Conservation (phyloP, 2,113 vertebrate genomes). For the Proteles cristata region DNA sequence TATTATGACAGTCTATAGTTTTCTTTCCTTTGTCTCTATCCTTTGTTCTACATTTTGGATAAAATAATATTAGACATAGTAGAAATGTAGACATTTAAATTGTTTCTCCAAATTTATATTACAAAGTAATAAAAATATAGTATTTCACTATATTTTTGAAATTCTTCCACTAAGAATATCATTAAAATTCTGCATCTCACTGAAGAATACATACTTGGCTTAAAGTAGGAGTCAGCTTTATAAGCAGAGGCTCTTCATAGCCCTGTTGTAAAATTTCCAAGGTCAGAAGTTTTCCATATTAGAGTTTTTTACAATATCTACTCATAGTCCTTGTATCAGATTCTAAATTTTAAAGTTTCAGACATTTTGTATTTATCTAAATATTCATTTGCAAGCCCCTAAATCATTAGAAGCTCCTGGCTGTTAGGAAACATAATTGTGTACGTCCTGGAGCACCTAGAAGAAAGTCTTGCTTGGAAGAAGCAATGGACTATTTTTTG, state of each 20-base stretch:
- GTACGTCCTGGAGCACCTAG: background rate
- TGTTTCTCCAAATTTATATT: background rate
- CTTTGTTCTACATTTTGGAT: background rate
- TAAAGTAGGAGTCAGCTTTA: background rate
- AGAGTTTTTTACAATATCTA: background rate
- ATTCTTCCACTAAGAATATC: background rate
- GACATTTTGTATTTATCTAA: background rate
- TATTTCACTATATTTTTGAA: background rate
- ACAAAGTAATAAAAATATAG: no score
- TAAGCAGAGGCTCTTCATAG: background rate
- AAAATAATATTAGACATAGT: background rate
- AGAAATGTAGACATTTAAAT: background rate
- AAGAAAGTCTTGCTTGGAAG: background rate
- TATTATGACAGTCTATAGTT: background rate
- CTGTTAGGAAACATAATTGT: background rate
- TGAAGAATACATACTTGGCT: background rate
- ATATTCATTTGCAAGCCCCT: background rate
- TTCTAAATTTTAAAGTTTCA: background rate
- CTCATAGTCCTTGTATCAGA: background rate
- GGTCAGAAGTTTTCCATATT: background rate
- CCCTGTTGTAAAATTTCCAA: background rate
- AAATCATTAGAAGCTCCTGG: background rate
- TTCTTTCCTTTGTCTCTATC: background rate
- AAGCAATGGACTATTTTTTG: background rate
- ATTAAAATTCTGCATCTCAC: background rate